Evolutionary conservation across 2,888 invertebrate species (phyloP), one percentile per base, ranked within the genome.

Genomic region (Ormyrus thymus): DNA sequence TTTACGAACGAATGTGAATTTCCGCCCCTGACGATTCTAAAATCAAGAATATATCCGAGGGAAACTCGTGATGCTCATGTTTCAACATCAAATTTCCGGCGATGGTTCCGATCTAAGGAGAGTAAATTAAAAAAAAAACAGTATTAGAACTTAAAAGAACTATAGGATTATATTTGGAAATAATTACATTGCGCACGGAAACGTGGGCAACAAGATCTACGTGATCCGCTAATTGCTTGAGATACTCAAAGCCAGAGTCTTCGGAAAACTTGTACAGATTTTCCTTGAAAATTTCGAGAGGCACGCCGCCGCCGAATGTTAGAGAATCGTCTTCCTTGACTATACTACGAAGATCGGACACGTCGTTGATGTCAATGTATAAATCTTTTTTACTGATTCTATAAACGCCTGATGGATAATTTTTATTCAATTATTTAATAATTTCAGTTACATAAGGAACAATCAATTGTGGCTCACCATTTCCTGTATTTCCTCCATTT

Each of bases 401-500:
- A 51, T 62, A 78, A 46, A 78, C 68, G 11, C 78, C 74, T 80
- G 15, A 7, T 0, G 6, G 29, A 29, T 29, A 1, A 29, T 29
- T 29, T 50, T 15, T 8, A 15, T 59, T 69, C 45, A 56, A 15
- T 61, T 46, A 8, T 56, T 56, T 55, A 56, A 58, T 50, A 58
- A 29, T 15, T 15, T 58, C 6, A n/a, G 1, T n/a, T 11, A 55
- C 3, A 55, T 55, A 58, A 13, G 8, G 4, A 15, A 3, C 3
- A 58, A 58, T 66, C 11, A 51, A 65, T 46, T 65, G n/a, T 53
- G 11, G 5, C 11, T 50, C 89, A 94, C 96, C 96, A 89, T 92
- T 93, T 6, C 94, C 95, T 0, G 95, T 95, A 86, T 95, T 95
- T 46, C 96, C 96, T 43, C 94, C 94, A 5, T 95, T 92, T 0